Conservation (phyloP, 2,888 invertebrate species). For the Lissocephala sabroskyi region DNA sequence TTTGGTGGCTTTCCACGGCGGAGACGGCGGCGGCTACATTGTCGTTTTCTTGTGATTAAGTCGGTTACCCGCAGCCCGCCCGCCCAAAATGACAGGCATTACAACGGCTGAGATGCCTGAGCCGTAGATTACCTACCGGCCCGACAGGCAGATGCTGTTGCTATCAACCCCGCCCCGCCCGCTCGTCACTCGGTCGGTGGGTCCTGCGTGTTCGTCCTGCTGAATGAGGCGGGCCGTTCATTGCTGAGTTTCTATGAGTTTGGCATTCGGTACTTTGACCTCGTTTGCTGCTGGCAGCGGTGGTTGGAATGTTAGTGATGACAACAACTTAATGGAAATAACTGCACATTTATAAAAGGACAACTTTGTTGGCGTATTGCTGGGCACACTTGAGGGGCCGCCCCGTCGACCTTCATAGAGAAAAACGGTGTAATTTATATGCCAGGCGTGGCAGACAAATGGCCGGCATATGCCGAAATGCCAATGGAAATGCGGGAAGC, state of each 20-base stretch:
- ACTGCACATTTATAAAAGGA: conserved; percentile 63
- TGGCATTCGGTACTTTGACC: conserved; percentile 33
- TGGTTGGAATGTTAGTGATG: conserved; percentile 54
- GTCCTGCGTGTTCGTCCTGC: too few species aligned
- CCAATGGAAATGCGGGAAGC: too few species aligned
- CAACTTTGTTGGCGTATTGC: conserved; percentile 34
- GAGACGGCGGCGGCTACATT: conserved; percentile 5
- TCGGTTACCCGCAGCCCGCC: conserved; percentile 31
- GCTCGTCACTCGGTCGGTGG: too few species aligned
- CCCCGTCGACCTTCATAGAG: conserved; percentile 13
- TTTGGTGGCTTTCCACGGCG: conserved; percentile 13
- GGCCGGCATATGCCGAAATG: conserved; percentile 45
- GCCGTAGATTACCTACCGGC: conserved; percentile 45
- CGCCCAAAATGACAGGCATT: not conserved
- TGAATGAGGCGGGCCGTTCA: too few species aligned
- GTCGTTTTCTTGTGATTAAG: conserved; percentile 62
- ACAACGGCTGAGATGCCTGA: conserved; percentile 9
- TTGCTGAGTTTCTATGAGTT: too few species aligned
- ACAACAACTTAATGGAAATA: conserved; percentile 65
- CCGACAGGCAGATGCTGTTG: too few species aligned
- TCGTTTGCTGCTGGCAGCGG: conserved; percentile 6
- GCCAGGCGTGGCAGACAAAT: conserved; percentile 59
- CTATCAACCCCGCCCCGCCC: not conserved
- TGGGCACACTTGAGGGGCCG: not conserved
- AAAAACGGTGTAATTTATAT: conserved; percentile 57